These are phyloP conservation scores for Schizaphis graminum DNA, from an alignment of 2,888 invertebrate genomes.

Conservation along the genomic window DNA sequence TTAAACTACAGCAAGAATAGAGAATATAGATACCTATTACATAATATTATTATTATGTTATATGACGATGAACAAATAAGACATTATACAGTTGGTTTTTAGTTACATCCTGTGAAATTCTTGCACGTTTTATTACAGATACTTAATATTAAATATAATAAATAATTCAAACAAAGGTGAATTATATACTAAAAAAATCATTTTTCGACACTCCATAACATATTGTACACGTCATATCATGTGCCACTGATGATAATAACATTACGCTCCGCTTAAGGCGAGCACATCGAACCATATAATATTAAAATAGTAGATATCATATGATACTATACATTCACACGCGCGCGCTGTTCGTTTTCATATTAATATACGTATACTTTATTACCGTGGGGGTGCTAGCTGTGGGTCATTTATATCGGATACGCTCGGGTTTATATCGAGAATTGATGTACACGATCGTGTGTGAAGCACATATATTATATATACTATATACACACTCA, in stretches of 20 bases:
- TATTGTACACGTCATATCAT: not conserved
- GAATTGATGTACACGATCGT: constrained; percentile 53
- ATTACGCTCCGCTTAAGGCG: not conserved
- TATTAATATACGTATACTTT: constrained; percentile 34
- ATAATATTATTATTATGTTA: not conserved
- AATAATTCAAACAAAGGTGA: not conserved
- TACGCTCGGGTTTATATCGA: constrained; percentile 52
- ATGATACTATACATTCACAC: not conserved
- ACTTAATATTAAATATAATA: not conserved
- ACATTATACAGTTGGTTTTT: not conserved
- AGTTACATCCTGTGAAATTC: not conserved
- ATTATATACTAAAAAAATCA: not conserved
- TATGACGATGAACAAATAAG: not conserved
- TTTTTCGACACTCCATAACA: not conserved
- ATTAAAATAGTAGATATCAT: not conserved
- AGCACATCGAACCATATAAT: not conserved
- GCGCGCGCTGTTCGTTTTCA: constrained; percentile 1
- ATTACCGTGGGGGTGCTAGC: constrained; percentile 20
- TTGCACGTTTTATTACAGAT: not conserved
- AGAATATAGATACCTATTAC: too few species aligned
- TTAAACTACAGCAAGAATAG: too few species aligned
- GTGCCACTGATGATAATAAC: not conserved
- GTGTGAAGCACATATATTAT: not conserved
- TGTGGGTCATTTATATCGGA: constrained; percentile 40
- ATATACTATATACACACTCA: not conserved